Base-by-base conservation (phyloP, 1,140 invertebrate genomes). In the Drosophila yakuba region DNA sequence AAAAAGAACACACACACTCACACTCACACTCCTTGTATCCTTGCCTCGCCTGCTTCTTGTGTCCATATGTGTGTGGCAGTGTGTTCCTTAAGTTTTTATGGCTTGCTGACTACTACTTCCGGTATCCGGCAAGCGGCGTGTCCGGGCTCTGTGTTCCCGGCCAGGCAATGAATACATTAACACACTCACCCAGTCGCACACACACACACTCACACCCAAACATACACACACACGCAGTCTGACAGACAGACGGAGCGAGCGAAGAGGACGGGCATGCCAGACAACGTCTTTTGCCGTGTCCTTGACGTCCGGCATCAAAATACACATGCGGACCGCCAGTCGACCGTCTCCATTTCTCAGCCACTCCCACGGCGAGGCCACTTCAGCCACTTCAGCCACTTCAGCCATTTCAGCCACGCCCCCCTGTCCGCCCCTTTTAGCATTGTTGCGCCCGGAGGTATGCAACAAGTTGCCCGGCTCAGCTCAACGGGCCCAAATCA, bases 51-150 rank as follows among this genome's bases (percentile, higher is more conserved):
- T 44, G 28, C 7, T 32, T 32, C 28, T 32, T 44, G 43, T 20
- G 41, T 44, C 15, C 17, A 17, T 12, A 23, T 44, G 38, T 63
- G 17, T 52, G 32, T 41, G 44, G 39, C n/a, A 56, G 28, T 59
- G 60, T 73, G 78, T 66, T 84, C 72, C 80, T 89, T 89, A 89
- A 89, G 84, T 89, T 89, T 89, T 89, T 89, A 89, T 89, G 74
- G 85, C 84, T 88, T 89, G 80, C 80, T 89, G 84, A 89, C 84
- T 89, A 89, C 84, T 89, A 89, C 84, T 89, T 88, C 84, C 85
- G 84, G 84, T 62, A 76, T 75, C 73, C 52, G 71, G 71, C 71
- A 48, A 35, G 28, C 36, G 51, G 63, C 39, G 25, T 47, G 52
- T 43, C 35, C 43, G 59, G 58, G 28, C 25, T 74, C 48, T 45